A percentile compares a stretch with the other conserved stretches of the same genome.
phyloP scores from a whole-genome alignment of 2,888 invertebrate species.

The Thysanoteuthis rhombus region DNA sequence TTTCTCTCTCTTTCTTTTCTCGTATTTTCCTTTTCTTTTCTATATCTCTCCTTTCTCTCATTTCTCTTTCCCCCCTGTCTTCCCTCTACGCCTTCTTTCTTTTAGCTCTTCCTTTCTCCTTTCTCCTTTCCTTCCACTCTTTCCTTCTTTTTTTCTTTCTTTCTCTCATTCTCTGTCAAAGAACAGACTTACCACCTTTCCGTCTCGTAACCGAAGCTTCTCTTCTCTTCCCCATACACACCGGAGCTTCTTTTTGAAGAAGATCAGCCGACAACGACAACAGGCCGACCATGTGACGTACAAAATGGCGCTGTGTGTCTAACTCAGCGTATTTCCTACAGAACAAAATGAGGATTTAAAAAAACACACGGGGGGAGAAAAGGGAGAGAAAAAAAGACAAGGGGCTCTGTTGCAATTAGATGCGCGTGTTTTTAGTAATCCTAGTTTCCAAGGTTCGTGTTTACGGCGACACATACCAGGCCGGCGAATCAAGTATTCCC shows the following conservation, averaged over 20 bases:
- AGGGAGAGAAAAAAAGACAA: not conserved
- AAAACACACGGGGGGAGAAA: not conserved
- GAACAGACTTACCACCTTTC: not conserved
- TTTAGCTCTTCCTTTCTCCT: rapidly evolving
- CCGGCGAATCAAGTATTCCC: not conserved
- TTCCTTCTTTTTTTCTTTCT: not conserved
- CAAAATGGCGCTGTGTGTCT: not conserved
- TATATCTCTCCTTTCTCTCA: rapidly evolving
- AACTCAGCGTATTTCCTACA: not conserved
- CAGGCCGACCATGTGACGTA: not conserved
- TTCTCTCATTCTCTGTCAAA: not conserved
- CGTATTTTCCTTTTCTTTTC: not conserved
- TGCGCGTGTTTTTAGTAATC: not conserved
- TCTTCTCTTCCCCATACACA: not conserved
- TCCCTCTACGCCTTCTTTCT: not conserved
- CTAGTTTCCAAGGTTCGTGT: not conserved
- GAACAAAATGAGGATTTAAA: not conserved
- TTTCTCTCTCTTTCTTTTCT: not conserved
- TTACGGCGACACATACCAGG: not conserved
- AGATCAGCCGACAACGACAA: not conserved
- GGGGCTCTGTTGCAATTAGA: not conserved
- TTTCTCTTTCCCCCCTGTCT: rapidly evolving
- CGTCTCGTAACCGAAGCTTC: not conserved
- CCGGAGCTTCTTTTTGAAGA: not conserved
- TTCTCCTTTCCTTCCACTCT: not conserved